Evolutionary conservation across 2,113 vertebrate genomes (phyloP).

Genomic region (Cyrtonyx montezumae): DNA sequence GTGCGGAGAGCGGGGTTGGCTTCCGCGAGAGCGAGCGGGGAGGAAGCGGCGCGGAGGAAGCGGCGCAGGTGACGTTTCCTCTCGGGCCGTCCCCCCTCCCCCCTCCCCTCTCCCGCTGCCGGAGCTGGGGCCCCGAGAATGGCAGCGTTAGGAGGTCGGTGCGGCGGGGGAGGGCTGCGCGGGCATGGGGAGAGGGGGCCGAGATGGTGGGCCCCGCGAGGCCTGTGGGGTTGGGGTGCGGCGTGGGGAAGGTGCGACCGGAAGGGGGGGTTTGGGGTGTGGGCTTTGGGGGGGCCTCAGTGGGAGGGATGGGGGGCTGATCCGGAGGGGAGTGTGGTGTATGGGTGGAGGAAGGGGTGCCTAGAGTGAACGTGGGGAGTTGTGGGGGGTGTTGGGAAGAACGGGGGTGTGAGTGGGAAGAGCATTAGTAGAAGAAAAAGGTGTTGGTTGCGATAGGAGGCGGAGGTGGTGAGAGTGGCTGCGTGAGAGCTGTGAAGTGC

Average conservation of each 20-base stretch:
- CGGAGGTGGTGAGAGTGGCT: neutral
- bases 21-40: constrained; percentile 28
- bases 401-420: neutral
- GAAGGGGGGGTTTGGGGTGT: no score
- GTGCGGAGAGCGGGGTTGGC: constrained; percentile 18
- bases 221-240: no score
- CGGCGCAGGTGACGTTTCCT: constrained; percentile 74
- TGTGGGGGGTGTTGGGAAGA: neutral
- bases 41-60: constrained; percentile 65
- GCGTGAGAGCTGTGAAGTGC: neutral
- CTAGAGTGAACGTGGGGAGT: no score
- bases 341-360: neutral
- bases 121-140: constrained; percentile 84
- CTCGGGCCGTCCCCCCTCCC: constrained; percentile 51
- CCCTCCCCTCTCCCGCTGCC: constrained; percentile 65
- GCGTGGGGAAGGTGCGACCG: no score
- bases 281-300: no score
- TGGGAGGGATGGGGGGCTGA: neutral
- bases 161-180: neutral
- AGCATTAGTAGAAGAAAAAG: neutral
- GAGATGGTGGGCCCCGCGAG: neutral
- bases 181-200: constrained; percentile 41
- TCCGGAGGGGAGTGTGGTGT: fast-evolving
- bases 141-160: constrained; percentile 98
- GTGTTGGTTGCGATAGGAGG: neutral